Percentiles rank a stretch among this genome's conserved stretches.
These are phyloP conservation scores for Neomonachus schauinslandi DNA, from an alignment of 2,113 vertebrate species.

Conservation along the genomic window DNA sequence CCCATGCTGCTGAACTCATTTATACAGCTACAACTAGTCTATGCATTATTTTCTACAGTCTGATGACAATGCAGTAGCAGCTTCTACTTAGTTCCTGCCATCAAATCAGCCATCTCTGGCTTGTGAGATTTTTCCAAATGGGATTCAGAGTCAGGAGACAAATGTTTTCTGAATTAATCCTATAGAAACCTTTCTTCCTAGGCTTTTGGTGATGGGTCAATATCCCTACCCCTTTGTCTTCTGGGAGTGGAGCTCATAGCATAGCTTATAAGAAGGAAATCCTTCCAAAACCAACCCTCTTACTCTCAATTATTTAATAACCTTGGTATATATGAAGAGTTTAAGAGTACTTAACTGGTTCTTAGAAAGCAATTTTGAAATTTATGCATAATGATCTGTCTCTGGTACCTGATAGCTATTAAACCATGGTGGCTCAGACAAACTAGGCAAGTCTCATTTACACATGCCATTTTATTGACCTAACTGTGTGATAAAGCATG, in stretches of 20 bases:
- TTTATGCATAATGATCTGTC: not conserved
- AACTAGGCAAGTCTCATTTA: not conserved
- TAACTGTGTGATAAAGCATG: not conserved
- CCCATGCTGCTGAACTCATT: not conserved
- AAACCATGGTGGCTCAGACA: not conserved
- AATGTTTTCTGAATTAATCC: not conserved
- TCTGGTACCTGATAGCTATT: not conserved
- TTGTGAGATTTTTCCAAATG: not conserved
- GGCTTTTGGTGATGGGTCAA: not conserved
- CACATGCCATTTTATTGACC: not conserved
- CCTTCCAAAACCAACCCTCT: not conserved
- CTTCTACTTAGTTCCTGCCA: not conserved
- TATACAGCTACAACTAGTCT: not conserved
- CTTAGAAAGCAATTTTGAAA: conserved; percentile 15
- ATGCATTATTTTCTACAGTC: not conserved
- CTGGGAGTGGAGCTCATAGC: not conserved
- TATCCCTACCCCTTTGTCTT: not conserved
- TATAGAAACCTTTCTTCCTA: not conserved
- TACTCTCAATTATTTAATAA: not conserved
- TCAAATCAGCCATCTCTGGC: not conserved
- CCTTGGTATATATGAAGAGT: not conserved
- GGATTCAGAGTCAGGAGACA: not conserved
- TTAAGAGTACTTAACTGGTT: conserved; percentile 4
- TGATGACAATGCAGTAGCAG: not conserved
- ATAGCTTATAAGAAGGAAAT: conserved; percentile 7